Evolutionary conservation across 1,140 invertebrate genomes (phyloP).

Genomic region (Eufriesea mexicana): DNA sequence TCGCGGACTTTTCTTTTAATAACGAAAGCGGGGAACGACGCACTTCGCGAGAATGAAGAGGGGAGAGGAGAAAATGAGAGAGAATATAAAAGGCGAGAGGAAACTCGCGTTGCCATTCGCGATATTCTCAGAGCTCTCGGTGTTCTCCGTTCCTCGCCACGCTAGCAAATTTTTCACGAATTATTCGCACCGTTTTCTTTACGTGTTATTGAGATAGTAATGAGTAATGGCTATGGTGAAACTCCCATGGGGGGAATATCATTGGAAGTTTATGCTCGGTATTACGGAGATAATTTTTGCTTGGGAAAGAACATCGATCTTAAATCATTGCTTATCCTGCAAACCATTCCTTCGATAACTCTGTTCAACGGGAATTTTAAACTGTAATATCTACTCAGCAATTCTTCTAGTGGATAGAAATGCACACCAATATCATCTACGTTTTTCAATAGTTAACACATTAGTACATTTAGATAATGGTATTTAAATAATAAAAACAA

Average conservation of each 20-base stretch:
- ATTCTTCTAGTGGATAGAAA: too few relatives aligned
- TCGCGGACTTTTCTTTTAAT: conserved; percentile 20
- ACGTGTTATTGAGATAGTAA: conserved; percentile 35
- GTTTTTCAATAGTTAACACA: too few relatives aligned
- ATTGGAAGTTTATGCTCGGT: conserved; percentile 23
- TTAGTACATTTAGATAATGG: too few relatives aligned
- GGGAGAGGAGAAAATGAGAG: background rate
- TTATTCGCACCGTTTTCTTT: background rate
- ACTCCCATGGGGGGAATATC: conserved; percentile 21
- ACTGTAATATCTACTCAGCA: background rate
- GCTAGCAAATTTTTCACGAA: background rate
- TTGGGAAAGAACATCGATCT: conserved; percentile 8
- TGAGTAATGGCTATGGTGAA: conserved; percentile 18
- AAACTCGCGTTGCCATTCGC: background rate
- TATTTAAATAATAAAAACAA: too few relatives aligned
- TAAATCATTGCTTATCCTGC: conserved; percentile 37
- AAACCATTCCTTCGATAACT: conserved; percentile 12
- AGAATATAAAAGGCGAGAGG: background rate
- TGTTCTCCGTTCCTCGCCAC: background rate
- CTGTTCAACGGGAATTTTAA: background rate
- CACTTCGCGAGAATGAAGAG: background rate
- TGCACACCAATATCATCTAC: too few relatives aligned
- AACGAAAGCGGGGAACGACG: background rate
- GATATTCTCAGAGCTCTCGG: conserved; percentile 2
- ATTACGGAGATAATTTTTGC: conserved; percentile 25